Evolutionary conservation across 2,888 invertebrate species (phyloP), one percentile per base, ranked within the genome.

Genomic region (Cephonodes hylas): DNA sequence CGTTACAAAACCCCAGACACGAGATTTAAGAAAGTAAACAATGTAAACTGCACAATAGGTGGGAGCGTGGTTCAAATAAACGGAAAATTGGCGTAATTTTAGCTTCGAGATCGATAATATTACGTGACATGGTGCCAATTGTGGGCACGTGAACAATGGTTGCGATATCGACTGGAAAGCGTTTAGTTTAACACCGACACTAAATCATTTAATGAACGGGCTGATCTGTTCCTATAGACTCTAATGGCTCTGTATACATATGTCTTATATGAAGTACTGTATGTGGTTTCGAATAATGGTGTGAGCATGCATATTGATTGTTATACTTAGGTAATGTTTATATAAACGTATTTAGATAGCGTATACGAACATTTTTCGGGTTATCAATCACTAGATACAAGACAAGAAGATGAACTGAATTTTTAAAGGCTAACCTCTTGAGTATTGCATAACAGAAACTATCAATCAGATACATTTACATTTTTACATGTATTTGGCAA

Each of bases 81-180:
- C 44, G 44, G 44, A 27, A 53, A 59, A 59, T 59, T 59, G 58
- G 13, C 27, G 44, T 44, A 59, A 59, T 59, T 59, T 44, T 27
- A 25, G 44, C 27, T 42, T 44, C 44, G 58, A 53, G 53, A 59
- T 59, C 58, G 58, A 59, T 59, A 59, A 44, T 59, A 59, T 44
- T 59, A 59, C 25, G 44, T 59, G 58, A 59, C 58, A 59, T 44
- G 58, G 44, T 44, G 44, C 58, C 44, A 42, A 42, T 42, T 38
- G 58, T 44, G 15, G 13, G 18, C 58, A 59, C 58, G 58, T 59
- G 58, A 42, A 44, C 58, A 42, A 53, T 53, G 15, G 44, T 44
- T 59, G 58, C 58, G 25, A 44, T 59, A 59, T 15, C 58, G 58
- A 13, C n/a, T 23, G 23, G 58, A 44, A 44, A 59, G 44, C 44